phyloP scores from a whole-genome alignment of 1,140 invertebrate species.

The Lepidurus arcticus region DNA sequence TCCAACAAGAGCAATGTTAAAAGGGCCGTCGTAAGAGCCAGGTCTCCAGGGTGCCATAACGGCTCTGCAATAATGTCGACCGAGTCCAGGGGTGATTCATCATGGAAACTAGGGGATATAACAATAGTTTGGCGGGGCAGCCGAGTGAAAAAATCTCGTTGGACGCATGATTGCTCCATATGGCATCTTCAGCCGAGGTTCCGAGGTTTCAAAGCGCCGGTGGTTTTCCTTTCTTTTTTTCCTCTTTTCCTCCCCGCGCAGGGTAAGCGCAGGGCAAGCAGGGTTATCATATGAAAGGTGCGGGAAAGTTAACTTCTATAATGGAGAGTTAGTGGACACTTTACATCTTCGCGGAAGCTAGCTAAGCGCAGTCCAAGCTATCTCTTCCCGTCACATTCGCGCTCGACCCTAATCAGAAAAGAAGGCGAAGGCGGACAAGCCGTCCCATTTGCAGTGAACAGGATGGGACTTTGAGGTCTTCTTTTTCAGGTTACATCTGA shows the following conservation, averaged over 20 bases:
- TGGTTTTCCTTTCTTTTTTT: neutral
- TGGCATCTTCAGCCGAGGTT: neutral
- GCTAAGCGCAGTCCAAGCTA: neutral
- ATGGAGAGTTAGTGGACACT: constrained; percentile 2
- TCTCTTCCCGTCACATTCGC: neutral
- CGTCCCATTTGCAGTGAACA: neutral
- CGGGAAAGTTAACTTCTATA: neutral
- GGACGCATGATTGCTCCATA: constrained; percentile 8
- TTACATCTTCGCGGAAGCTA: neutral
- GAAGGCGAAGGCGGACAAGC: neutral
- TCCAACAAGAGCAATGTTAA: neutral
- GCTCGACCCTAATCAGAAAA: neutral
- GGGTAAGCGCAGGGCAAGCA: neutral
- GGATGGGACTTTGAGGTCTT: neutral
- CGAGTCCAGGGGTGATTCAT: constrained; percentile 14
- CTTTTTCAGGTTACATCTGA: neutral
- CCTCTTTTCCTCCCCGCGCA: neutral
- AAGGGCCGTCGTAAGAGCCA: neutral
- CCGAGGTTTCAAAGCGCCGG: too few relatives aligned
- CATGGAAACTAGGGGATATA: neutral
- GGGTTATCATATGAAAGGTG: too few relatives aligned
- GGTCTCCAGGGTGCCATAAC: constrained; percentile 15
- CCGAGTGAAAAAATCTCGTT: constrained; percentile 6
- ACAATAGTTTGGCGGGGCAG: neutral
- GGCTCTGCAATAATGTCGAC: constrained; percentile 8